Base-by-base conservation (phyloP, 2,113 vertebrate genomes). In the Mus spicilegus region DNA sequence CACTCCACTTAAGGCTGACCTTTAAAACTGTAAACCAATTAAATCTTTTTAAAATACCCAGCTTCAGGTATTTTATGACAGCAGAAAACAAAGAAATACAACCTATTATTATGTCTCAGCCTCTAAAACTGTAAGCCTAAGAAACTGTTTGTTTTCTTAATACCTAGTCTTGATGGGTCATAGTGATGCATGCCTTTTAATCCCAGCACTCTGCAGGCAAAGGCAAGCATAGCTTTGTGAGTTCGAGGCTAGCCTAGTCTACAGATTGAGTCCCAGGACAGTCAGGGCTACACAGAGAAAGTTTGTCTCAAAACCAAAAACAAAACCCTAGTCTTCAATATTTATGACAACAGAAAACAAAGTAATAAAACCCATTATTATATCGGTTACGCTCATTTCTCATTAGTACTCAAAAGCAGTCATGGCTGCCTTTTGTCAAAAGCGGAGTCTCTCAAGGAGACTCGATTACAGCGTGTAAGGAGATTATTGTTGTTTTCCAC, bases 341-440 rank as follows among this genome's bases (percentile, higher is more conserved):
- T 84, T 94, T 77, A 51, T 46, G 75, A 58, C n/a, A 69, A 69
- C 16, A 90, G n/a, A 90, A 90, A 67, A 75, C 42, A 82, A 58
- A 22, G 36, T n/a, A 94, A 67, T 36, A 75, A 3, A 85, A 82
- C 9, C 19, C 63, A 81, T 77, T 73, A 36, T 39, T 84, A 19
- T 54, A 49, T 77, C 42, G n/a, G 61, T 0, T n/a, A 10, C 14
- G 36, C 42, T 75, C 54, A 28, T 56, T 92, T 46, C 8, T 51
- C 36, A 69, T 51, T 20, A 77, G 17, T 39, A 93, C 14, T 36
- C 49, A 28, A 73, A 7, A 85, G 42, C 92, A n/a, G n/a, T 87
- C 24, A 58, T 72, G 54, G 28, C 5, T 58, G 72, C 36, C 58
- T 90, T 80, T 54, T 69, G 22, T 33, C 69, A 42, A 95, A 73